Conservation (phyloP, 1,140 invertebrate species). For the Bombyx mori region DNA sequence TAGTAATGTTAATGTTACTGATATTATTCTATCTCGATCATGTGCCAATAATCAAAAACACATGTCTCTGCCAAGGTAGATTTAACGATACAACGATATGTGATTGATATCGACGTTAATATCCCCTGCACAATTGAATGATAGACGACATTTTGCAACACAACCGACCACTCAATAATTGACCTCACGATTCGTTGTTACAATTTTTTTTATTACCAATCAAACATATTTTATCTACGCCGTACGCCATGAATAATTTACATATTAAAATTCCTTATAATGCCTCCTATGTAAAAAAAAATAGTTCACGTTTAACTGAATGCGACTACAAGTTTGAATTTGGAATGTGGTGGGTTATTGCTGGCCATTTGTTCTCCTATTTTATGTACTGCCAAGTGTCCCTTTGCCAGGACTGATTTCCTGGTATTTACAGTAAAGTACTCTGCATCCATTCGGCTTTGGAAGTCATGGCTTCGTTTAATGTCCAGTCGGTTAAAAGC, state of each 20-base stretch:
- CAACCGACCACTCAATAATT: conserved; percentile 31
- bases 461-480: conserved; percentile 32
- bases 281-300: too few relatives aligned
- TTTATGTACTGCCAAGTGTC: conserved; percentile 16
- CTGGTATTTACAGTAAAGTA: conserved; percentile 25
- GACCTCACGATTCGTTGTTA: conserved; percentile 18
- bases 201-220: conserved; percentile 24
- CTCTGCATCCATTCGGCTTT: conserved; percentile 28
- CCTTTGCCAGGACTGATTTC: conserved; percentile 24
- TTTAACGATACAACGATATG: conserved; percentile 23
- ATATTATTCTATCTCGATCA: too few relatives aligned
- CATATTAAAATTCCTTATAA: too few relatives aligned
- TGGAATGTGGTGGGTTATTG: too few relatives aligned
- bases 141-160: conserved; percentile 44
- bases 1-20: too few relatives aligned
- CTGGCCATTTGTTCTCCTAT: too few relatives aligned
- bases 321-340: too few relatives aligned
- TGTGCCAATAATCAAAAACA: not conserved
- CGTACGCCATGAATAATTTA: too few relatives aligned
- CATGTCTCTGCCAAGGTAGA: conserved; percentile 12
- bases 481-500: conserved; percentile 46
- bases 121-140: conserved; percentile 46
- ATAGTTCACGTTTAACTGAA: too few relatives aligned
- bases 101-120: conserved; percentile 41
- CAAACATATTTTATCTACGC: conserved; percentile 14